Evolutionary conservation across 2,797 vertebrate species (phyloP), one percentile per base, ranked within the genome.

Genomic region (Meriones psammophilus): DNA sequence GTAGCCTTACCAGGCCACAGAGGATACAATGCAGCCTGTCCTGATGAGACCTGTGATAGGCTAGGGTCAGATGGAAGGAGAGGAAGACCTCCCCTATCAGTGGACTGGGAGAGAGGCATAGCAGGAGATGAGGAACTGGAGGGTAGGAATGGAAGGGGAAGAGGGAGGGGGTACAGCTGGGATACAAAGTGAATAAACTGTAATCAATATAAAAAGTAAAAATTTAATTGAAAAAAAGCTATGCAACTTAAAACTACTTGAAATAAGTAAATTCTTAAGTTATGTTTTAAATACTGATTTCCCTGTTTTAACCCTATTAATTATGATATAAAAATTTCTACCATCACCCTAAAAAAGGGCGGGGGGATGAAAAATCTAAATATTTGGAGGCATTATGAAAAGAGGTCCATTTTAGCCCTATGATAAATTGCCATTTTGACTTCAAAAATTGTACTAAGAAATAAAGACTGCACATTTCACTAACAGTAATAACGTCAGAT

Each of bases 361-460:
- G 1, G 50, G 50, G 50, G 8, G 24, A n/a, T 84, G 39, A 20
- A 93, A 93, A 94, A 94, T 20, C 76, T 93, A 96, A 84, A 89
- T 66, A 89, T 17, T 73, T 91, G 79, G 54, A 28, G 74, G 13
- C 77, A 42, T 87, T 78, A 83, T 84, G 42, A 89, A 91, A 89
- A 87, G 18, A 84, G 18, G 2, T n/a, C 24, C 90, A 30, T 62
- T 94, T 79, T 64, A 13, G 76, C 9, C 42, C 62, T 93, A 88
- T 83, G 73, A 78, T 84, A 92, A 93, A 89, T 36, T 36, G 33
- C 33, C 13, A 76, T 93, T 93, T 80, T 89, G 84, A 36, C 62
- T 50, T 85, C 88, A 79, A 94, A 97, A 97, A 95, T 28, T 96
- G 56, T 18, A 15, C 80, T 90, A 94, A 33, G 56, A 73, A 89